Evolutionary conservation across 2,888 invertebrate genomes (phyloP).

Genomic region (Clanis bilineata): DNA sequence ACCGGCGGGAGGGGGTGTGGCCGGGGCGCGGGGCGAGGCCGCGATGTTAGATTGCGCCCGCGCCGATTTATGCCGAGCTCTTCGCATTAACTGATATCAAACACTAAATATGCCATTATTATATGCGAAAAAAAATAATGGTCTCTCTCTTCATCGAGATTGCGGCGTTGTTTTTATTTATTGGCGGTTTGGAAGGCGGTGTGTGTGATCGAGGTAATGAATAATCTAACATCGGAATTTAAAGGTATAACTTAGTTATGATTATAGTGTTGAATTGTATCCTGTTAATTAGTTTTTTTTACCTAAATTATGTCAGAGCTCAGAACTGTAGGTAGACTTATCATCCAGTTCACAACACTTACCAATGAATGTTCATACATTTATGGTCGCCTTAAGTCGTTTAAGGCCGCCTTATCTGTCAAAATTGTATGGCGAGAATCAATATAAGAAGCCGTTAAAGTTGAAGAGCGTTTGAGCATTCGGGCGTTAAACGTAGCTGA

Average conservation of each 20-base stretch:
- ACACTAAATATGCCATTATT: conserved; percentile 81
- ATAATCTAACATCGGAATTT: conserved; percentile 15
- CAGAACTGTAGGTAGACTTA: no score
- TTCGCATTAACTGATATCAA: conserved; percentile 78
- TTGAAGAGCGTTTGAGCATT: no score
- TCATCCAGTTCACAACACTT: no score
- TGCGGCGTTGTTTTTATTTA: conserved; percentile 61
- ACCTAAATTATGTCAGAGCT: no score
- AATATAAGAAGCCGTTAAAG: no score
- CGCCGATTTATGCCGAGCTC: conserved; percentile 75
- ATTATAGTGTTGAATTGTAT: background rate
- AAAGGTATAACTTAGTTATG: conserved; percentile 2
- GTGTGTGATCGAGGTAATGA: conserved; percentile 2
- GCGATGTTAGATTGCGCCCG: conserved; percentile 74
- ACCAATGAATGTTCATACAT: no score
- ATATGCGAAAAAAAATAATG: conserved; percentile 78
- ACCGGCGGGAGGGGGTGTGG: conserved; percentile 63
- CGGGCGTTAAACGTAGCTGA: no score
- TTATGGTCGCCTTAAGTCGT: no score
- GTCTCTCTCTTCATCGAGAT: conserved; percentile 47
- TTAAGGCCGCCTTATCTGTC: no score
- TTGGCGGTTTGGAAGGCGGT: conserved; percentile 55
- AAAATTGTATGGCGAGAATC: no score
- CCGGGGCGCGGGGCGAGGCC: conserved; percentile 51
- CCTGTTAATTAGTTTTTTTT: background rate